These are phyloP conservation scores for Myotis planiceps DNA, from an alignment of 2,797 vertebrate species.

Conservation along the genomic window DNA sequence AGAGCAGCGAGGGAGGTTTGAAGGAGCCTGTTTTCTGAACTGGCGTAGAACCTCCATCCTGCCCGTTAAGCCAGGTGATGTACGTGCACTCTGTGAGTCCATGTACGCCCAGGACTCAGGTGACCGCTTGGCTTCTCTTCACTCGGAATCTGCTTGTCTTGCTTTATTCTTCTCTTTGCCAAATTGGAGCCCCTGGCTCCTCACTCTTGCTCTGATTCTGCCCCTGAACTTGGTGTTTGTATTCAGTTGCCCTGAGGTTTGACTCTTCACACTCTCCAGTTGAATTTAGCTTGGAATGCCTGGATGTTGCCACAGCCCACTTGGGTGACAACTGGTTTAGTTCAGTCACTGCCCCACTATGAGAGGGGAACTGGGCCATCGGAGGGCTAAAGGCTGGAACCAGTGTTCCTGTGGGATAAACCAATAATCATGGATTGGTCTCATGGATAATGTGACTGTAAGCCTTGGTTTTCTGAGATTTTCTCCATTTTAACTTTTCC, in stretches of 20 bases:
- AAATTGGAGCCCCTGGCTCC: neutral
- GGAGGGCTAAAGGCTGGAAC: neutral
- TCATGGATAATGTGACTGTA: neutral
- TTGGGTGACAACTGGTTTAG: neutral
- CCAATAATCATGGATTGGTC: neutral
- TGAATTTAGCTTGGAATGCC: neutral
- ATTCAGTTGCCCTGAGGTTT: neutral
- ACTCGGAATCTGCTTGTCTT: neutral
- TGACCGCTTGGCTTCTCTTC: neutral
- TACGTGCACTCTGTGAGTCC: neutral
- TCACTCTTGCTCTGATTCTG: neutral
- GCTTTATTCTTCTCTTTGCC: neutral
- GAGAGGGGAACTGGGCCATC: neutral
- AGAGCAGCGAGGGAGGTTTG: neutral
- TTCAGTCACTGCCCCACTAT: neutral
- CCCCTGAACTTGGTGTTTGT: neutral
- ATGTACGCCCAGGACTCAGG: neutral
- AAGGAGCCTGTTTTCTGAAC: neutral
- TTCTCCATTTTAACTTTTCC: neutral
- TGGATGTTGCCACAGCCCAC: neutral
- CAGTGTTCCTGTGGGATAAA: neutral
- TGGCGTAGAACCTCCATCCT: neutral
- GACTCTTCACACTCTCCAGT: neutral
- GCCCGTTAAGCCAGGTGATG: neutral
- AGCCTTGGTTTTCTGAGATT: neutral